phyloP scores from a whole-genome alignment of 2,888 invertebrate species.

The Eupithecia inturbata region DNA sequence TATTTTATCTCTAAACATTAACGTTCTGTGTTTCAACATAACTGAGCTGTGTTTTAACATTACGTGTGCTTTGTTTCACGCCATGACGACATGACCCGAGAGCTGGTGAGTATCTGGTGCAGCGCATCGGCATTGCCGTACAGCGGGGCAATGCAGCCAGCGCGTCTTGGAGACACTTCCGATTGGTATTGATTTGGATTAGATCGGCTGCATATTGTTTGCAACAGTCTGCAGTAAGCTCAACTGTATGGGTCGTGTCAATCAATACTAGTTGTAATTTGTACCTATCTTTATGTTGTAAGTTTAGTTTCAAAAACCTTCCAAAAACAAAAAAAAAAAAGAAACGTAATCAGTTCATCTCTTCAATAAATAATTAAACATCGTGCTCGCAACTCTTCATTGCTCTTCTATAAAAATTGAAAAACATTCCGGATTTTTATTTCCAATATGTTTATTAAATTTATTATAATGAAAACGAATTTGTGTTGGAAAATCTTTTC shows the following conservation, averaged over 20 bases:
- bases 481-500: background rate
- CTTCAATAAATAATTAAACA: background rate
- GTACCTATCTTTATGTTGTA: background rate
- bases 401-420: background rate
- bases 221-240: background rate
- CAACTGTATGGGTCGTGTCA: no score
- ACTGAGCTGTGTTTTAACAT: no score
- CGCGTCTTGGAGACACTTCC: background rate
- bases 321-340: no score
- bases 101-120: background rate
- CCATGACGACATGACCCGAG: background rate
- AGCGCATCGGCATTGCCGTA: background rate
- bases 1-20: background rate
- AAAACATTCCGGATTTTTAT: background rate
- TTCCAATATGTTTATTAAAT: background rate
- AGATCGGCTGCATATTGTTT: background rate
- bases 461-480: background rate
- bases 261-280: background rate
- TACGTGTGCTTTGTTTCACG: background rate
- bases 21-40: no score
- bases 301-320: background rate
- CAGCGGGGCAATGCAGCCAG: background rate
- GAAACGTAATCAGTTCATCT: background rate
- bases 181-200: background rate
- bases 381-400: background rate